Evolutionary conservation across 2,888 invertebrate species (phyloP), one percentile per base, ranked within the genome.

Genomic region (Adineta ricciae): DNA sequence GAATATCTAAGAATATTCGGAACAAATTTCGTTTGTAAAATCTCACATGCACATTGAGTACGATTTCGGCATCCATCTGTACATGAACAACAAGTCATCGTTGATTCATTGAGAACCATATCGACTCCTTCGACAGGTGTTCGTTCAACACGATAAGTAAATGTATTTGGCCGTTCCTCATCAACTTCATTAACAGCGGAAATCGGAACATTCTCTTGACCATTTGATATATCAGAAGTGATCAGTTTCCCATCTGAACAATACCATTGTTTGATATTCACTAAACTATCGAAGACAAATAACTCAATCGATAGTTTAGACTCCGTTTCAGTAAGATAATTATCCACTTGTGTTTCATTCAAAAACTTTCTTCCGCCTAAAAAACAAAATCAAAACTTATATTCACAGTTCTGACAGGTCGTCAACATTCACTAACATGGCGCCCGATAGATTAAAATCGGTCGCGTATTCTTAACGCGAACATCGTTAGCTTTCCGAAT

Each of bases 111-210:
- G 7, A 94, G 90, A n/a, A 41, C 24, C 41, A 78, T 24, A 78
- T 78, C 24, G 16, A 78, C 41, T 24, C 78, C 78, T 86, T 94
- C 93, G 0, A 94, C 94, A 24, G 96, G 95, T 84, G 94, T 94
- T 14, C 97, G 92, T 88, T 93, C 93, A 7, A 94, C 94, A 86
- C 95, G 94, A 91, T 97, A 97, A 84, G 94, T 93, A 86, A 95
- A 94, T 88, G 94, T 94, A 88, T 95, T 94, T 0, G 96, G 96
- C 46, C 93, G 93, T 36, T 38, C 78, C 38, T 41, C 8, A 90
- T 96, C 95, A 87, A 96, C 93, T 88, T 94, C 95, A 91, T 97
- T 97, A 0, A 97, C 95, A 88, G 96, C 95, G 0, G 95, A 94
- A 38, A 98, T 94, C 0, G 94, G 94, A 64, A 96, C 94, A 89